Conservation (phyloP, 2,888 invertebrate species). For the Polylopha cassiicola region DNA sequence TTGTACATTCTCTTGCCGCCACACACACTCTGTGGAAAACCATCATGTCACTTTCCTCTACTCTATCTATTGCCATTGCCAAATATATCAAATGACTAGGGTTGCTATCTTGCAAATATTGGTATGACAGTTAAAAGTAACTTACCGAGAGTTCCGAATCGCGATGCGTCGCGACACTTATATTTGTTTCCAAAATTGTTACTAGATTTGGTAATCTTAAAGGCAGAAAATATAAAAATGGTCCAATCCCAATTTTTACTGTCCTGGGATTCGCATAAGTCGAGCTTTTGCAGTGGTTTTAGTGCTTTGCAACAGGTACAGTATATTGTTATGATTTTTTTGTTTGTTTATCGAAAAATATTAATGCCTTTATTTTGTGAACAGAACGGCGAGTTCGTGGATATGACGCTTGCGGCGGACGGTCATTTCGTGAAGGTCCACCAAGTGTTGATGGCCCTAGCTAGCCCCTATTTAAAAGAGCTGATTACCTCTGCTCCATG, state of each 20-base stretch:
- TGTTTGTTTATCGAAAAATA: background rate
- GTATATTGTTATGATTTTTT: background rate
- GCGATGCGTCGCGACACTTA: too few species aligned
- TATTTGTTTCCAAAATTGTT: too few species aligned
- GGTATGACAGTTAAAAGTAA: too few species aligned
- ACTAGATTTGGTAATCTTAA: too few species aligned
- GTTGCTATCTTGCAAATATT: too few species aligned
- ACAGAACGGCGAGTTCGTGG: conserved; percentile 71
- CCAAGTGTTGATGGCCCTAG: conserved; percentile 58
- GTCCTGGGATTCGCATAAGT: conserved; percentile 63
- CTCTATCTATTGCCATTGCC: too few species aligned
- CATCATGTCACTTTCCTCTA: too few species aligned
- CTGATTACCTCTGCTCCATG: conserved; percentile 63
- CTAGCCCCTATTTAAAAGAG: conserved; percentile 67
- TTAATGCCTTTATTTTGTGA: conserved; percentile 24
- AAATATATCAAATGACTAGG: too few species aligned
- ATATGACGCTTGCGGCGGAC: conserved; percentile 69
- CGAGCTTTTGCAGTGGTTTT: conserved; percentile 61
- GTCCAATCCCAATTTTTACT: conserved; percentile 58
- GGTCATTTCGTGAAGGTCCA: conserved; percentile 68
- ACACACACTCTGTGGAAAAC: too few species aligned
- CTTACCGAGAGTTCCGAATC: too few species aligned
- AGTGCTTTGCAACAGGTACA: conserved; percentile 65
- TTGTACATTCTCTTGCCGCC: too few species aligned
- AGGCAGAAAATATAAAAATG: conserved; percentile 40